These are phyloP conservation scores for Tangara arthus DNA, from an alignment of 2,797 vertebrate species.

Conservation along the genomic window DNA sequence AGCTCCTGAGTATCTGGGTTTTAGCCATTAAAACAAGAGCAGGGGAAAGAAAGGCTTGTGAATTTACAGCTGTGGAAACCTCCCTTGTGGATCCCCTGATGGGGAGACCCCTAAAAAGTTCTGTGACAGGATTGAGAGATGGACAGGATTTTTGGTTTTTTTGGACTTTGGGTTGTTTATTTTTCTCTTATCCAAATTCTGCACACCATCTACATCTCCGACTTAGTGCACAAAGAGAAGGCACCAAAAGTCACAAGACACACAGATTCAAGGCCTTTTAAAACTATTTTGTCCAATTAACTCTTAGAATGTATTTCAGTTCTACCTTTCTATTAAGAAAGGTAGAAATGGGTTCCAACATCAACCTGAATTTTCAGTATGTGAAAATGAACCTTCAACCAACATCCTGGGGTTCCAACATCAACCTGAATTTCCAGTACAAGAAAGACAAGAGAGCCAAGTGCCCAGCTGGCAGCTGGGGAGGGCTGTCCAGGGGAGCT, in stretches of 20 bases:
- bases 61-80: not conserved
- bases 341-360: not conserved
- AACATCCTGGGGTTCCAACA: not conserved
- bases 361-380: not conserved
- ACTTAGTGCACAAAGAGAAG: not conserved
- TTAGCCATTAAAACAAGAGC: not conserved
- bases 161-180: not conserved
- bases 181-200: not conserved
- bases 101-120: not conserved
- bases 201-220: not conserved
- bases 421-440: fast-evolving
- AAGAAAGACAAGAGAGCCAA: not conserved
- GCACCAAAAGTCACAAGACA: not conserved
- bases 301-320: not conserved
- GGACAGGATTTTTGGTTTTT: not conserved
- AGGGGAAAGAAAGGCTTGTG: too few relatives aligned
- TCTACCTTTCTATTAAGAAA: not conserved
- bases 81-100: not conserved
- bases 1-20: fast-evolving
- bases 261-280: not conserved
- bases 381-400: not conserved
- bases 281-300: not conserved
- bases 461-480: not conserved
- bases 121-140: not conserved
- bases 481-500: not conserved